phyloP scores from a whole-genome alignment of 2,113 vertebrate species.

The Istiophorus platypterus region DNA sequence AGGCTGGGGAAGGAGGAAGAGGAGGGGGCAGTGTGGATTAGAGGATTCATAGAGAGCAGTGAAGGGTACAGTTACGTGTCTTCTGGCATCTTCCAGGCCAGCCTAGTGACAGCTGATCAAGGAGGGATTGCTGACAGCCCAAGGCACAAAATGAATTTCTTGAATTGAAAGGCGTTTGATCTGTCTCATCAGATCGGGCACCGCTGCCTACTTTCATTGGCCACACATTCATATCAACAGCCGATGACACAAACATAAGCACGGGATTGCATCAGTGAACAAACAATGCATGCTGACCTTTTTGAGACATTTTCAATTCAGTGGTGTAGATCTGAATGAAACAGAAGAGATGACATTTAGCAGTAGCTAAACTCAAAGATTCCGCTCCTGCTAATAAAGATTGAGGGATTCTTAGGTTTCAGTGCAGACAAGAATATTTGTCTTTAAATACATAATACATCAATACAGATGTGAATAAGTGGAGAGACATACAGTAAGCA shows the following conservation, averaged over 20 bases:
- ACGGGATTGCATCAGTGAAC: constrained; percentile 23
- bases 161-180: constrained; percentile 48
- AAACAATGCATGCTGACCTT: not conserved
- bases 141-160: constrained; percentile 55
- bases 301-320: not conserved
- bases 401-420: not conserved
- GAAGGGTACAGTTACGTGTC: constrained; percentile 13
- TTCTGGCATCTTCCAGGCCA: constrained; percentile 24
- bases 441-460: not conserved
- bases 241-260: constrained; percentile 31
- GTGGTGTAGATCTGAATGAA: not conserved
- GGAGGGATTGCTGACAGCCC: constrained; percentile 48
- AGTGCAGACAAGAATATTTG: not conserved
- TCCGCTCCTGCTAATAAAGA: not conserved
- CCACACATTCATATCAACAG: not conserved
- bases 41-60: constrained; percentile 20
- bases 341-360: not conserved
- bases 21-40: not conserved
- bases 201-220: constrained; percentile 8
- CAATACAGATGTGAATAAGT: not conserved
- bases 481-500: not conserved
- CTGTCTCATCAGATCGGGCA: constrained; percentile 51
- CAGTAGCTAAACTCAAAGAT: not conserved
- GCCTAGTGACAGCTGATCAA: constrained; percentile 46
- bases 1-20: constrained; percentile 6